Conservation (phyloP, 2,113 vertebrate species). For the Hypanus sabinus region DNA sequence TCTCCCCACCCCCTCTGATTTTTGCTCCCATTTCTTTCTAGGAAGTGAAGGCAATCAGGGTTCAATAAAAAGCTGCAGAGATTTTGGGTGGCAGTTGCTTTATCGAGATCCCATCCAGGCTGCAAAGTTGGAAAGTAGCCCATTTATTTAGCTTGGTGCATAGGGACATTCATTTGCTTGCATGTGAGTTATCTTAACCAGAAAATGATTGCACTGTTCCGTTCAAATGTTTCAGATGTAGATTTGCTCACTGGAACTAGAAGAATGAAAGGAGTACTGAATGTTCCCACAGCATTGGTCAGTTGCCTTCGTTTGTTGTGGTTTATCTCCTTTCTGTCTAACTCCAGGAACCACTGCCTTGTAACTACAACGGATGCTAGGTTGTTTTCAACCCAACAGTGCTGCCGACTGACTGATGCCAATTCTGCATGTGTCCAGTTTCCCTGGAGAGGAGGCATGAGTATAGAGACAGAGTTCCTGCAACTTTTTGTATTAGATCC, state of each 20-base stretch:
- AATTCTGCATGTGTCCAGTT: not conserved
- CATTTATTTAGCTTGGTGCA: not conserved
- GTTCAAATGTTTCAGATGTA: conserved; percentile 35
- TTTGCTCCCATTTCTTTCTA: not conserved
- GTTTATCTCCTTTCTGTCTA: conserved; percentile 18
- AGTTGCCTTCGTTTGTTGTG: conserved; percentile 31
- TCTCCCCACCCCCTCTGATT: too few relatives aligned
- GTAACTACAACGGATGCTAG: not conserved
- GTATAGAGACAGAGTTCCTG: too few relatives aligned
- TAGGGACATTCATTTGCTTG: not conserved
- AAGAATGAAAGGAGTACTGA: conserved; percentile 26
- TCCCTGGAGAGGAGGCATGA: too few relatives aligned
- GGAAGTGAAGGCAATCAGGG: not conserved
- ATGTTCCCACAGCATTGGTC: conserved; percentile 27
- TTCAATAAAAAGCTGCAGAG: not conserved
- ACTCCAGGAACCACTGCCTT: conserved; percentile 23
- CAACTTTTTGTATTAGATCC: not conserved
- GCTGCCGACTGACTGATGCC: not conserved
- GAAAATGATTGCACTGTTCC: conserved; percentile 23
- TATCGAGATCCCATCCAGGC: not conserved
- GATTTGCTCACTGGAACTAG: conserved; percentile 32
- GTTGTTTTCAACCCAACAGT: conserved; percentile 13
- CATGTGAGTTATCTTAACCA: not conserved
- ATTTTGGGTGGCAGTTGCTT: too few relatives aligned
- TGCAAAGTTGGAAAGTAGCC: not conserved